Evolutionary conservation across 2,888 invertebrate species (phyloP), one percentile per base, ranked within the genome.

Genomic region (Acrobasis consociella): DNA sequence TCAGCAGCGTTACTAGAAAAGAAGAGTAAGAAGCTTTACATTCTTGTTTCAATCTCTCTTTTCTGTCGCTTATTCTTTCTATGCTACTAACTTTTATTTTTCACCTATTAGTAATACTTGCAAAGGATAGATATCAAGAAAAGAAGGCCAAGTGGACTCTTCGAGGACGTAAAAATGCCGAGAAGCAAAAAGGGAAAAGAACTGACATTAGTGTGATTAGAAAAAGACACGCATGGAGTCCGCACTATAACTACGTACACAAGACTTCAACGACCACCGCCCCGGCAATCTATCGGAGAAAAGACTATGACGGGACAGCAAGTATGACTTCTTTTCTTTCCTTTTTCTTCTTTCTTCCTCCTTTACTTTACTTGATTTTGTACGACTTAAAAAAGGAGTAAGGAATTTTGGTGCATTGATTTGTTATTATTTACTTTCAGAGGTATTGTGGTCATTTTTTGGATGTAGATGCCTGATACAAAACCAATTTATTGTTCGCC

Each of bases 11-110:
- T 81, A 49, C 67, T 74, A 46, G 83, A 85, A 63, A 72, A 69
- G 38, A 88, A 86, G 69, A 85, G 80, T 56, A 74, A 84, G 87
- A 87, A 79, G 80, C 9, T n/a, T 15, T 37, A n/a, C 7, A 46
- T 13, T 51, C 5, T 11, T 51, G n/a, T 16, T 37, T 9, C 38
- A 31, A 52, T 37, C 50, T n/a, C 15, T 75, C 13, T 46, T 22
- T 22, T 42, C 56, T 56, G 8, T 56, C 17, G 42, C 56, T 56
- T 56, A 42, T 60, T 65, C 50, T 58, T 56, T 49, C 16, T 52
- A 15, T 60, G 53, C 63, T 59, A 50, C 55, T 63, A 60, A 58
- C 49, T 50, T 60, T 59, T 17, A n/a, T 58, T 46, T 62, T 56
- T 60, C 37, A 53, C 11, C 37, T 60, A 65, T 59, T 59, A 56